Conservation (phyloP, 1,140 invertebrate genomes). For the Trissolcus basalis region DNA sequence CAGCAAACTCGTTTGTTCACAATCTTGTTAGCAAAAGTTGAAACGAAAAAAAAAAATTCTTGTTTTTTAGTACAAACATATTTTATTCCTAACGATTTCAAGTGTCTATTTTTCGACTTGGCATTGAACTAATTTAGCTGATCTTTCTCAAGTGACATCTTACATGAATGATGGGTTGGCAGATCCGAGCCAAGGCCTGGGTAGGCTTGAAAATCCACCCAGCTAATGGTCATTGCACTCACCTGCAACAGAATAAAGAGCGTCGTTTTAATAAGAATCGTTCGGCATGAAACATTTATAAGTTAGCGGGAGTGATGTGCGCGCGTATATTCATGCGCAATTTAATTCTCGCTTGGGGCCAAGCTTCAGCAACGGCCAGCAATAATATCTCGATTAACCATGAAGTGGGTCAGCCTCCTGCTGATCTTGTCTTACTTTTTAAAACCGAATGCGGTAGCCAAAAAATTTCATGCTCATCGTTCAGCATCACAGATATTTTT, state of each 20-base stretch:
- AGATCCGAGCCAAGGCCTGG: conserved; percentile 9
- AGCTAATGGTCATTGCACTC: conserved; percentile 45
- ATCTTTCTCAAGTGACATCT: conserved; percentile 4
- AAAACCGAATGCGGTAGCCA: conserved; percentile 14
- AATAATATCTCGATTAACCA: conserved; percentile 59
- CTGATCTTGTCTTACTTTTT: conserved; percentile 40
- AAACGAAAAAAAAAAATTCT: conserved; percentile 2
- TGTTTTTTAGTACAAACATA: no score
- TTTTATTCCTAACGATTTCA: no score
- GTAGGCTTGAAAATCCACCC: conserved; percentile 1
- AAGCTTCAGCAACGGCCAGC: conserved; percentile 17
- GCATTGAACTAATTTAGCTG: not conserved
- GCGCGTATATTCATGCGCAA: conserved; percentile 51
- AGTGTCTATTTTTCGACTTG: not conserved
- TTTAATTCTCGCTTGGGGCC: conserved; percentile 54
- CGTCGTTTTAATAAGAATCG: conserved; percentile 38
- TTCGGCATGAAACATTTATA: conserved; percentile 53
- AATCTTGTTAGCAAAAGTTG: not conserved
- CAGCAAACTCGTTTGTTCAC: no score
- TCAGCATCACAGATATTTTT: not conserved
- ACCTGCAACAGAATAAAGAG: conserved; percentile 43
- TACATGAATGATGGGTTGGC: conserved; percentile 8
- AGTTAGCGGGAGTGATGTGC: conserved; percentile 53
- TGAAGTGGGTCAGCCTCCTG: conserved; percentile 49
- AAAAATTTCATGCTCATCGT: conserved; percentile 17